A percentile compares a stretch with the other conserved stretches of the same genome.
These are phyloP conservation scores for Physocephala rufipes DNA, from an alignment of 2,888 invertebrate species.

Conservation along the genomic window DNA sequence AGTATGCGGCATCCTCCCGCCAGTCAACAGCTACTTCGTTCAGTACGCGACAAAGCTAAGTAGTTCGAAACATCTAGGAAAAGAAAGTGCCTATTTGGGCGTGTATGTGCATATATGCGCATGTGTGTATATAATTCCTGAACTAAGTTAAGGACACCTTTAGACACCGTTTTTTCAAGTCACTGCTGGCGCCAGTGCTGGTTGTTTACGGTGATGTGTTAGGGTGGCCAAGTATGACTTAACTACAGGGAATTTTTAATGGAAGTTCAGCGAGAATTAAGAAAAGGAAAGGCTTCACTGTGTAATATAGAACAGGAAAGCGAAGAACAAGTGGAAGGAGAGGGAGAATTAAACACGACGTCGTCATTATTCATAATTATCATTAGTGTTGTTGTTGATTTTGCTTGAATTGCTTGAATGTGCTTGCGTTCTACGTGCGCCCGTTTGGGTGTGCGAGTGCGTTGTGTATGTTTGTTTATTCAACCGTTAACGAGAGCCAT, in stretches of 20 bases:
- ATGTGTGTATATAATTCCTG: background rate
- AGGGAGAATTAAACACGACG: constrained; percentile 1
- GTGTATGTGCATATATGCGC: background rate
- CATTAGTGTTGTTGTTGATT: background rate
- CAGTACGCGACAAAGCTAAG: no score
- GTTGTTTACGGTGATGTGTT: background rate
- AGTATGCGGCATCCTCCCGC: no score
- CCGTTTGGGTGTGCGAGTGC: no score
- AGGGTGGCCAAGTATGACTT: constrained; percentile 8
- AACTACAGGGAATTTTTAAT: background rate
- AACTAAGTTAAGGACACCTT: constrained; percentile 13
- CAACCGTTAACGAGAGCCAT: background rate
- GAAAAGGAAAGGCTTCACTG: background rate
- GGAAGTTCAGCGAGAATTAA: background rate
- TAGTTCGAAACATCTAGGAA: background rate
- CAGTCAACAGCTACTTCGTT: no score
- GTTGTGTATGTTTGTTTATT: no score
- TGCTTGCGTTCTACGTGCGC: background rate
- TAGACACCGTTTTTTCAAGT: constrained; percentile 15
- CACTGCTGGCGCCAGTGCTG: no score
- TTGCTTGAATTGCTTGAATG: no score
- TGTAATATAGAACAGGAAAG: no score
- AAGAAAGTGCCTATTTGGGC: no score
- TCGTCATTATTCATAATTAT: constrained; percentile 7
- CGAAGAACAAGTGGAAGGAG: background rate